Evolutionary conservation across 2,113 vertebrate species (phyloP).

Genomic region (human): DNA sequence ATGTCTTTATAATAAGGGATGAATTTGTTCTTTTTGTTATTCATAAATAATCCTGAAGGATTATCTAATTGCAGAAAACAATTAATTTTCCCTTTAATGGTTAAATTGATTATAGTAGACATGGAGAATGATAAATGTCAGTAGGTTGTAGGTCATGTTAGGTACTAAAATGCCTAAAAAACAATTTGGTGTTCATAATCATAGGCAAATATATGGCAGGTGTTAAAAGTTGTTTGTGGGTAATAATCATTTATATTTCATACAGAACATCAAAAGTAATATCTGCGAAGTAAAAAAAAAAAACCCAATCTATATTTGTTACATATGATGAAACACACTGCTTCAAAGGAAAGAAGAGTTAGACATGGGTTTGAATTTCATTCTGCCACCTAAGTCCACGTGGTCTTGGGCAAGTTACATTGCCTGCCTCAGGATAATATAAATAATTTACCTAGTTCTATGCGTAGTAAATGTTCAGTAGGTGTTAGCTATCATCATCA

Average conservation of each 20-base stretch:
- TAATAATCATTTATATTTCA: constrained; percentile 35
- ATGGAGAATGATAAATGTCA: neutral
- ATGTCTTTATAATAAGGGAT: neutral
- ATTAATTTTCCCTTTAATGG: neutral
- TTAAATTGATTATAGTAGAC: neutral
- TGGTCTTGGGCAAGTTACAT: neutral
- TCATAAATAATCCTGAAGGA: constrained; percentile 19
- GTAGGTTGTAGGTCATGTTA: neutral
- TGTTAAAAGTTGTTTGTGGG: neutral
- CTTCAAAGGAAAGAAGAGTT: neutral
- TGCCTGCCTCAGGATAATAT: neutral
- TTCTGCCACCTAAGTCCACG: neutral
- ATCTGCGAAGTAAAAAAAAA: neutral
- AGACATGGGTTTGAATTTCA: neutral
- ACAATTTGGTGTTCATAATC: neutral
- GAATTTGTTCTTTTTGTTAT: neutral
- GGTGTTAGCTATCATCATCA: neutral
- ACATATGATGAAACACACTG: neutral
- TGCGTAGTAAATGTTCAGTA: neutral
- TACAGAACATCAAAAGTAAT: neutral
- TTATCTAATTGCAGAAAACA: constrained; percentile 16
- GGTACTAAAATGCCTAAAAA: neutral
- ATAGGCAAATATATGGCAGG: neutral
- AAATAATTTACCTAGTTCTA: neutral
- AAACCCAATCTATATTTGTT: neutral